Evolutionary conservation across 2,113 vertebrate species (phyloP), one percentile per base, ranked within the genome.

Genomic region (Hemichromis elongatus): DNA sequence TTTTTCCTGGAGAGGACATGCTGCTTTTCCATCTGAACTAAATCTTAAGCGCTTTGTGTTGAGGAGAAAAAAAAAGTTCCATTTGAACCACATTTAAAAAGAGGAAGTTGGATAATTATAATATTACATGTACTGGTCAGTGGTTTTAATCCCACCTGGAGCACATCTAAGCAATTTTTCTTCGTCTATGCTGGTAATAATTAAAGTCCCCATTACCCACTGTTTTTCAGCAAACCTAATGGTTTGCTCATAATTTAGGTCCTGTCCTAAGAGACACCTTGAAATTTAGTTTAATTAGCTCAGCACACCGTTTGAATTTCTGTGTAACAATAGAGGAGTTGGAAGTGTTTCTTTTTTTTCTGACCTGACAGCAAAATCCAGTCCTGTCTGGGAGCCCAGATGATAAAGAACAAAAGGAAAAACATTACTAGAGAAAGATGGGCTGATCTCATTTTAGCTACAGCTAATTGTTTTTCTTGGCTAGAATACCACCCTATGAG

Each of bases 91-190:
- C 21, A 68, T 86, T 79, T 81, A 79, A 70, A 83, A 30, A 4
- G 21, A 45, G 63, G 56, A 77, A 24, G 52, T 50, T 63, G 82
- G 75, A 19, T 81, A 52, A 70, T 77, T 87, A 85, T 78, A 85
- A 93, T 85, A 78, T 78, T 77, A 30, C 66, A 90, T 53, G 77
- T 52, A 53, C 14, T 84, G 80, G 77, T 84, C 79, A 89, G 81
- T 90, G 70, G 85, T 70, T 86, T 85, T 66, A 89, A 77, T 82
- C 63, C 70, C 5, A 40, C 9, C 75, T 3, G 10, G 18, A 59
- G 85, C 7, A 45, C 8, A 75, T 63, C 37, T n/a, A 52, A 57
- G 16, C 81, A 24, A 75, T 80, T 84, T 57, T 59, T 53, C 12
- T 66, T 33, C 7, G 37, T 7, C 50, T 52, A 9, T 12, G 6